Evolutionary conservation across 2,113 vertebrate species (phyloP).

Genomic region (Silurus meridionalis): DNA sequence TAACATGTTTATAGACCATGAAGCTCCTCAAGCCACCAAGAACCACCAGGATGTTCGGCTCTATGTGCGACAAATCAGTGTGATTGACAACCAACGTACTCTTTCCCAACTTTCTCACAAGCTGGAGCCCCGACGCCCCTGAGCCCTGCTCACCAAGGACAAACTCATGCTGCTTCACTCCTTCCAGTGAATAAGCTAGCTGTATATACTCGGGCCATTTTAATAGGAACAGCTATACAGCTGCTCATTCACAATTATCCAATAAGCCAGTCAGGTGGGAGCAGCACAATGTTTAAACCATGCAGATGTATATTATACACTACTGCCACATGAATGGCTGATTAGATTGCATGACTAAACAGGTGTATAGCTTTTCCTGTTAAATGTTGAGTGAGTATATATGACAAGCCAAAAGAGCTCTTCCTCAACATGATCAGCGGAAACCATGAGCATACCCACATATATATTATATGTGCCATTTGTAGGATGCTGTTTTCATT

Average conservation of each 20-base stretch:
- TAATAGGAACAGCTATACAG: neutral
- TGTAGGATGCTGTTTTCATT: conserved; percentile 10
- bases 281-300: neutral
- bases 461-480: conserved; percentile 18
- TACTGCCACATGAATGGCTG: neutral
- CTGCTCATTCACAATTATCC: neutral
- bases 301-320: neutral
- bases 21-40: conserved; percentile 85
- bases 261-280: neutral
- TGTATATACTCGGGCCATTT: neutral
- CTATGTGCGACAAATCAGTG: conserved; percentile 91
- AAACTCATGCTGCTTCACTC: conserved; percentile 65
- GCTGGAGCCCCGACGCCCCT: conserved; percentile 90
- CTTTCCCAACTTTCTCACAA: conserved; percentile 94
- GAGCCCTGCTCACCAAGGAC: conserved; percentile 64
- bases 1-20: conserved; percentile 76
- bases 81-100: conserved; percentile 98
- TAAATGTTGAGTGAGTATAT: conserved; percentile 14
- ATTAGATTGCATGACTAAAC: neutral
- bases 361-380: neutral
- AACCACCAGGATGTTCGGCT: conserved; percentile 90
- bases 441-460: conserved; percentile 19
- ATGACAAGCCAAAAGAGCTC: conserved; percentile 16
- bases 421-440: conserved; percentile 2
- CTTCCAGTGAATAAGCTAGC: conserved; percentile 65